A percentile compares a stretch with the other conserved stretches of the same genome.
Conservation (phyloP, 2,113 vertebrate species). For the Scomber scombrus region DNA sequence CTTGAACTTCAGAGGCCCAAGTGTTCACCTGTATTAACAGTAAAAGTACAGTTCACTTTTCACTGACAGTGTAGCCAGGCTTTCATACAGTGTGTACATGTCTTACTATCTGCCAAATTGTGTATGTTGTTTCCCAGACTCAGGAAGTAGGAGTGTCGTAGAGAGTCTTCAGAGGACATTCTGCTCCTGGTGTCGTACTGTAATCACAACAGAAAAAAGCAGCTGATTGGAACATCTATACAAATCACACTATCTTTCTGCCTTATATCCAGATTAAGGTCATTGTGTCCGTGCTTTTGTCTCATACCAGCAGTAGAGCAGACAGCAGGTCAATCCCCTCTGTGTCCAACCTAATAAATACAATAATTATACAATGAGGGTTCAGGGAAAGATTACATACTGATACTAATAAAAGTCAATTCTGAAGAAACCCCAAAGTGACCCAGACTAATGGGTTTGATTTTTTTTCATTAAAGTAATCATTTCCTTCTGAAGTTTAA, state of each 20-base stretch:
- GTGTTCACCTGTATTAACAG: background rate
- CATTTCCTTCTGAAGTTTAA: no score
- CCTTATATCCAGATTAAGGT: background rate
- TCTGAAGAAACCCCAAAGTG: no score
- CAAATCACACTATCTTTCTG: background rate
- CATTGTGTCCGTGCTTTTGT: background rate
- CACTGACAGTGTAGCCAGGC: background rate
- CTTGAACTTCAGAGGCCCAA: background rate
- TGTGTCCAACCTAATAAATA: slow-evolving; percentile 88
- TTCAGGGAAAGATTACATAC: background rate
- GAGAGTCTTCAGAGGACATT: slow-evolving; percentile 88
- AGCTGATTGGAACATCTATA: background rate
- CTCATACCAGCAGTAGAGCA: slow-evolving; percentile 88
- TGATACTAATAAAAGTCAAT: background rate
- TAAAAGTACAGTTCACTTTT: background rate
- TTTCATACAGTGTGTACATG: background rate
- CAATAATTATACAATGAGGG: background rate
- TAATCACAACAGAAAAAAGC: slow-evolving; percentile 44
- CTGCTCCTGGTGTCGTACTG: slow-evolving; percentile 92
- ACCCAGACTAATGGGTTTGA: no score
- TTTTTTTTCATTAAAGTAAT: no score
- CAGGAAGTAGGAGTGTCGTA: slow-evolving; percentile 91
- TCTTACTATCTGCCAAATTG: slow-evolving; percentile 94
- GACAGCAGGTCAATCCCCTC: slow-evolving; percentile 92
- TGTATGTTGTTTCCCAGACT: slow-evolving; percentile 91